Conservation (phyloP, 1,140 invertebrate genomes). For the Solenopsis fugax region DNA sequence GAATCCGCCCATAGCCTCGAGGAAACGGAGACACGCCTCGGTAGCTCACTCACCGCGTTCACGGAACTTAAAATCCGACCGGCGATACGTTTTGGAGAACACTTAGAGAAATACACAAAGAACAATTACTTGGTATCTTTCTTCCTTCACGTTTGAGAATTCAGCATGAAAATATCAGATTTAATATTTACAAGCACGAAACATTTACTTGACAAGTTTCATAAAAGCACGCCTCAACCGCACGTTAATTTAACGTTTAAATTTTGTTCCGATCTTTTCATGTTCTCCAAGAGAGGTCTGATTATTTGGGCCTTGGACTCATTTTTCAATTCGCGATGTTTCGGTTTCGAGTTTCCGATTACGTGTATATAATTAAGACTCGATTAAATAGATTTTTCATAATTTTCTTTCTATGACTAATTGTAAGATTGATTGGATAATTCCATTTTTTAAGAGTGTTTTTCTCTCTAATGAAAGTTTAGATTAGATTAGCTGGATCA, state of each 20-base stretch:
- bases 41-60: conserved; percentile 60
- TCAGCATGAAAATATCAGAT: not conserved
- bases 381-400: too few relatives aligned
- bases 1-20: conserved; percentile 60
- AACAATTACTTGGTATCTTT: not conserved
- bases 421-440: too few relatives aligned
- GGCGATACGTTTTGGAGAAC: conserved; percentile 54
- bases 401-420: too few relatives aligned
- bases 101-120: not conserved
- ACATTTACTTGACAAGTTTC: not conserved
- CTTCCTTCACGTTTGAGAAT: not conserved
- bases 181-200: not conserved
- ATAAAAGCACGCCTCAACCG: not conserved
- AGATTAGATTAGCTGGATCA: too few relatives aligned
- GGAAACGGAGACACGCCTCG: conserved; percentile 74
- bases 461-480: too few relatives aligned
- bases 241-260: too few relatives aligned
- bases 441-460: too few relatives aligned
- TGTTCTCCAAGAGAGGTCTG: not conserved
- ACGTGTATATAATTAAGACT: too few relatives aligned
- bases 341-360: too few relatives aligned
- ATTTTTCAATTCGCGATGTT: not conserved
- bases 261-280: not conserved
- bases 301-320: not conserved
- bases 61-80: conserved; percentile 54